Percentiles rank a stretch among this genome's conserved stretches.
Conservation (phyloP, 2,113 vertebrate species). For the Pagrus major region DNA sequence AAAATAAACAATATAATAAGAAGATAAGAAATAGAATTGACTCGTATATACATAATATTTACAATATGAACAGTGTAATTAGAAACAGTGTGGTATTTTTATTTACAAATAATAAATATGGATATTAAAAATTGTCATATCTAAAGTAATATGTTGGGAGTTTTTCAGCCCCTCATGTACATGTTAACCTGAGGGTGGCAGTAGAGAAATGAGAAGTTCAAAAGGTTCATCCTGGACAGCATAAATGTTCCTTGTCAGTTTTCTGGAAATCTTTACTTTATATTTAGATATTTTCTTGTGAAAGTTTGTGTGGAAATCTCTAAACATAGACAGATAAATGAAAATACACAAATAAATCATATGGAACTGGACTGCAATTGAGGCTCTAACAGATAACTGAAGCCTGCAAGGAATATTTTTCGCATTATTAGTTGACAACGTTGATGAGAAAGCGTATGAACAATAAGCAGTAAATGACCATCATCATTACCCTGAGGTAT, state of each 20-base stretch:
- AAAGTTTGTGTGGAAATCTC: background rate
- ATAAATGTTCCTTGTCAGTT: background rate
- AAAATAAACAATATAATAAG: too few relatives aligned
- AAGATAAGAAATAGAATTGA: too few relatives aligned
- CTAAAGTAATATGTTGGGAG: too few relatives aligned
- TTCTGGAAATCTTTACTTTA: background rate
- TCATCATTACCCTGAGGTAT: conserved; percentile 22
- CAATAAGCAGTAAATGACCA: conserved; percentile 2
- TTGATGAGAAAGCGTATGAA: background rate
- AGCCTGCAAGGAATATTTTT: too few relatives aligned
- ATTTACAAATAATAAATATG: too few relatives aligned
- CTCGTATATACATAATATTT: too few relatives aligned
- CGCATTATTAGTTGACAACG: background rate
- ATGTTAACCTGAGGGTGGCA: background rate
- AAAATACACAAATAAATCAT: background rate
- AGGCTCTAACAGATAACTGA: background rate
- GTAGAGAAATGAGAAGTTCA: background rate
- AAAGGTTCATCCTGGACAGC: background rate
- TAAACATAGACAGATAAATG: background rate
- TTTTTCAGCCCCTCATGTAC: too few relatives aligned
- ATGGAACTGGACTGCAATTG: background rate
- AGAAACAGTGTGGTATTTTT: too few relatives aligned
- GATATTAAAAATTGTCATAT: too few relatives aligned
- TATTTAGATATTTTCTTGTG: background rate
- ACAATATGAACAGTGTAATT: too few relatives aligned